Evolutionary conservation across 2,888 invertebrate genomes (phyloP).

Genomic region (Scotopteryx bipunctaria): DNA sequence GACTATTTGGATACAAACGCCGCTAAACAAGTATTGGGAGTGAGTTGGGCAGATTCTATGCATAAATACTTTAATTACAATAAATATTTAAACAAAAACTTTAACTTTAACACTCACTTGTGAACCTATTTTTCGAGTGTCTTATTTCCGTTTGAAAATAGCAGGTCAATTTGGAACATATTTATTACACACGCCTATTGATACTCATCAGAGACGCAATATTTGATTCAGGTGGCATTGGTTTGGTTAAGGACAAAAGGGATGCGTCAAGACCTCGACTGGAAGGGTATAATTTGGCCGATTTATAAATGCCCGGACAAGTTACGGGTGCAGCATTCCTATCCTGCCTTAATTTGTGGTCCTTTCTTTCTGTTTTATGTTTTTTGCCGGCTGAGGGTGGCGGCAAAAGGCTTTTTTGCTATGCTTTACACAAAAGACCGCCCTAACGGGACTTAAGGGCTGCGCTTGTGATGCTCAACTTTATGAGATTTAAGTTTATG

Average conservation of each 20-base stretch:
- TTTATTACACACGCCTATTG: too few relatives aligned
- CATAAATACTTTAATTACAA: too few relatives aligned
- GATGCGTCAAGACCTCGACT: slow-evolving; percentile 34
- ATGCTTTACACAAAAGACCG: slow-evolving; percentile 61
- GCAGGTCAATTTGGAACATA: too few relatives aligned
- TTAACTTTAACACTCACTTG: too few relatives aligned
- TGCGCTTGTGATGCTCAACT: slow-evolving; percentile 44
- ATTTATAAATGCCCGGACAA: slow-evolving; percentile 58
- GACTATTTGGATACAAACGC: too few relatives aligned
- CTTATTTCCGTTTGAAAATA: too few relatives aligned
- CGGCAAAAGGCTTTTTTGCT: slow-evolving; percentile 73
- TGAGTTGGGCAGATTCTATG: too few relatives aligned
- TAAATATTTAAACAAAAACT: too few relatives aligned
- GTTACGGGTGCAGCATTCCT: slow-evolving; percentile 79
- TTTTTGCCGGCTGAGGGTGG: slow-evolving; percentile 72
- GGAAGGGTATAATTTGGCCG: slow-evolving; percentile 54
- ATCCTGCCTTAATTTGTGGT: slow-evolving; percentile 75
- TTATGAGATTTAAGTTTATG: slow-evolving; percentile 38
- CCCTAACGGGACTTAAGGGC: slow-evolving; percentile 71
- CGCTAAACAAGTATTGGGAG: too few relatives aligned
- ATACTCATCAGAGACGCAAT: background rate
- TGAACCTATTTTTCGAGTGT: too few relatives aligned
- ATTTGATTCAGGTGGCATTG: background rate
- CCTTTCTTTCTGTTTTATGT: slow-evolving; percentile 75
- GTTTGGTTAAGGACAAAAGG: slow-evolving; percentile 42